Evolutionary conservation across 2,888 invertebrate genomes (phyloP), one percentile per base, ranked within the genome.

Genomic region (Synanthedon vespiformis): DNA sequence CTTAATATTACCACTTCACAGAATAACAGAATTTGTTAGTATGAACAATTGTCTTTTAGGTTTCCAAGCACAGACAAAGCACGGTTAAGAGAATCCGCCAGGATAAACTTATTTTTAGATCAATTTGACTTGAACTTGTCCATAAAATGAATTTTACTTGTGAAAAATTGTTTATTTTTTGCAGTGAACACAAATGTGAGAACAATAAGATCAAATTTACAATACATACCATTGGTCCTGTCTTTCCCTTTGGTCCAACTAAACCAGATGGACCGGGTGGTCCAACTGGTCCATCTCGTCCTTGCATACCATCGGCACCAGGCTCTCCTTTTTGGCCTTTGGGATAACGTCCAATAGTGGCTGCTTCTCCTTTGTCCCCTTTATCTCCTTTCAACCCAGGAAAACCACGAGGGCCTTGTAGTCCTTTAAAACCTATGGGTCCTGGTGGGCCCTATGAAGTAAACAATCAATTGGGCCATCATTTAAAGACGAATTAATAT

Each of bases 251-350:
- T 1, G 80, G 70, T 52, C 94, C 93, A 40, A 72, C 58, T 16
- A 80, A 68, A 11, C 93, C 93, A 3, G 73, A 62, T n/a, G 81
- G 86, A 40, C 93, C 94, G 48, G 85, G 65, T 1, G 88, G 88
- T 3, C 94, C 94, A 4, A 90, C 89, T 44, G 89, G 80, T 12
- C 94, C 94, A 10, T 88, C 81, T 8, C 82, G 78, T 48, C 94
- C 94, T 61, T 87, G 88, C 51, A 90, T 89, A 48, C 97, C 97
- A 64, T 93, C 91, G 44, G 89, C 77, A 51, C 96, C 94, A 3
- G 92, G 92, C 74, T 95, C 95, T 70, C 96, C 96, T 68, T 96
- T 95, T 71, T 94, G 93, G 41, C 96, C 96, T 74, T 94, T 94
- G 0, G 90, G 87, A 61, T 90, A 89, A 18, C 89, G 86, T 55